Conservation (phyloP, 2,797 vertebrate species). For the Lycodopsis pacificus region DNA sequence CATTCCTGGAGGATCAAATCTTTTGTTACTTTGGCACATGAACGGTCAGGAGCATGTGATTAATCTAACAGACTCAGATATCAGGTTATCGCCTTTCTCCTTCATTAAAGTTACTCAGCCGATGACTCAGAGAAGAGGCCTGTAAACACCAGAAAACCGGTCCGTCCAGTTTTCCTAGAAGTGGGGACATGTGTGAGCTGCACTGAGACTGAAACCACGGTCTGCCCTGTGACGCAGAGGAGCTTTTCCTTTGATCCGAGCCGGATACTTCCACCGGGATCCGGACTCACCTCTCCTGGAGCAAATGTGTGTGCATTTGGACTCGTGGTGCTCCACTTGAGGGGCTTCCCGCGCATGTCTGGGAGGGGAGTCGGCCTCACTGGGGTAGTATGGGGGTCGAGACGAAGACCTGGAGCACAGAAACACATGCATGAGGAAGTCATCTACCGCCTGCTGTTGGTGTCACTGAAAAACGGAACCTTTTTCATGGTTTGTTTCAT, state of each 20-base stretch:
- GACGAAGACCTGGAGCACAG: conserved; percentile 69
- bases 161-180: conserved; percentile 56
- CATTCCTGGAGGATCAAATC: conserved; percentile 5
- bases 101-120: not conserved
- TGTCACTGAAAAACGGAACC: not conserved
- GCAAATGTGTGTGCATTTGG: conserved; percentile 81
- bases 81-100: conserved; percentile 25
- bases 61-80: conserved; percentile 1
- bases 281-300: conserved; percentile 81
- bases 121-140: conserved; percentile 9
- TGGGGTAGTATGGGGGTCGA: conserved; percentile 63
- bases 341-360: conserved; percentile 50
- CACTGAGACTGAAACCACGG: conserved; percentile 51
- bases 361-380: conserved; percentile 45
- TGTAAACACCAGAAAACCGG: conserved; percentile 66
- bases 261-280: not conserved
- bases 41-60: not conserved
- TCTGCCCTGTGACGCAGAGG: conserved; percentile 7
- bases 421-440: not conserved
- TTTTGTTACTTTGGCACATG: not conserved
- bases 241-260: not conserved
- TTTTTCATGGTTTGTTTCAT: not conserved
- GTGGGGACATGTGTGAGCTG: conserved; percentile 10
- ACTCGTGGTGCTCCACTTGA: conserved; percentile 54
- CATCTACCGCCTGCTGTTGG: not conserved